Evolutionary conservation across 2,888 invertebrate species (phyloP).

Genomic region (Dryobota labecula): DNA sequence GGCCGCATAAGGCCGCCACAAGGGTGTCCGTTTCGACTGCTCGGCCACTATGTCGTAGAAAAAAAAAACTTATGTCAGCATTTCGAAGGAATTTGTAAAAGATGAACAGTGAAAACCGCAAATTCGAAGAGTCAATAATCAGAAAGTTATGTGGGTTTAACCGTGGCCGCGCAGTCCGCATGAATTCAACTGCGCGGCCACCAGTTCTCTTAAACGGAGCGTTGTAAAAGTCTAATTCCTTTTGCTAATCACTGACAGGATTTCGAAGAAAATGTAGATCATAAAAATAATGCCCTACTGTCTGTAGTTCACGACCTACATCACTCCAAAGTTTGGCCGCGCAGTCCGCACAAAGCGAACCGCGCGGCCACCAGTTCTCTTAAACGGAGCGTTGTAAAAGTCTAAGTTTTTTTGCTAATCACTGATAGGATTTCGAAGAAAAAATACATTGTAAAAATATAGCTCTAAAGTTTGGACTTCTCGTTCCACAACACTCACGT

Average conservation of each 20-base stretch:
- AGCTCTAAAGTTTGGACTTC: constrained; percentile 38
- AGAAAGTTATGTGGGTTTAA: too few relatives aligned
- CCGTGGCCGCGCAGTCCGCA: constrained; percentile 34
- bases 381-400: too few relatives aligned
- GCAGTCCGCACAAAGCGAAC: constrained; percentile 13
- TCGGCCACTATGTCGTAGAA: too few relatives aligned
- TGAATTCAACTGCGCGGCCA: not conserved
- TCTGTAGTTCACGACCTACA: constrained; percentile 36
- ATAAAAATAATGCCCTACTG: constrained; percentile 36
- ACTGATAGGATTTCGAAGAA: too few relatives aligned
- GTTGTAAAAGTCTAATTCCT: constrained; percentile 31
- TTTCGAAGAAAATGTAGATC: constrained; percentile 25
- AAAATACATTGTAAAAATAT: constrained; percentile 13
- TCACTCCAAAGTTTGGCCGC: constrained; percentile 39
- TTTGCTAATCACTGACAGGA: too few relatives aligned
- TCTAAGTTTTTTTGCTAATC: too few relatives aligned
- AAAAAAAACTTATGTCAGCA: too few relatives aligned
- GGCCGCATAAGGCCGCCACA: too few relatives aligned
- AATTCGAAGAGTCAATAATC: too few relatives aligned
- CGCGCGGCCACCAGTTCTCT: constrained; percentile 1
- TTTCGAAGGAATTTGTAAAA: too few relatives aligned
- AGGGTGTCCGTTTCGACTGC: not conserved
- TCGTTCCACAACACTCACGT: constrained; percentile 38
- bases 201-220: constrained; percentile 28
- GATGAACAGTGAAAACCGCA: too few relatives aligned